A percentile compares a stretch with the other conserved stretches of the same genome.
Conservation (phyloP, 2,797 vertebrate species). For the Uromys caudimaculatus region DNA sequence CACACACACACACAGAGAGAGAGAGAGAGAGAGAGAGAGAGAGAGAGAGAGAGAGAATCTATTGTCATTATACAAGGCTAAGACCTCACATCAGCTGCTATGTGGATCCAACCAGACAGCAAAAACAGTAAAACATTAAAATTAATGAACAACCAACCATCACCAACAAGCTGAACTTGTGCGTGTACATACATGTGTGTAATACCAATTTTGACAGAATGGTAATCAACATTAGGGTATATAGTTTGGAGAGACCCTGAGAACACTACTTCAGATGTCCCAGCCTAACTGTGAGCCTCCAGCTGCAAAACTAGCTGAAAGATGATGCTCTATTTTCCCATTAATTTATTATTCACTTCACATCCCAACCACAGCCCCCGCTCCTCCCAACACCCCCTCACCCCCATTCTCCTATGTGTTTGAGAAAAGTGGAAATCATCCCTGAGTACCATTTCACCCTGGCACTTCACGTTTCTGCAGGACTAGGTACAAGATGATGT, state of each 20-base stretch:
- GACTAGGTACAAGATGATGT: not conserved
- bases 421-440: too few species aligned
- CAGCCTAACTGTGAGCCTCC: not conserved
- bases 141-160: not conserved
- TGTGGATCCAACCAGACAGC: not conserved
- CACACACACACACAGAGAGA: not conserved
- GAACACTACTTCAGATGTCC: not conserved
- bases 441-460: not conserved
- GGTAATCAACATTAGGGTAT: not conserved
- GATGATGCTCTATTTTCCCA: not conserved
- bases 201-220: not conserved
- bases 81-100: not conserved
- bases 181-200: too few species aligned
- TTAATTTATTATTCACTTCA: not conserved
- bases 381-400: not conserved
- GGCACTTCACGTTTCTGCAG: not conserved
- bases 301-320: not conserved
- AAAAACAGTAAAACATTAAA: not conserved
- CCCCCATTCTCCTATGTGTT: too few species aligned
- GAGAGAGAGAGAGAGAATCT: too few species aligned
- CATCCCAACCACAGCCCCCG: not conserved
- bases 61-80: not conserved
- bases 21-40: too few species aligned
- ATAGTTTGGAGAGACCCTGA: not conserved
- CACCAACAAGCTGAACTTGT: not conserved